These are phyloP conservation scores for Drosophila acutilabella DNA, from an alignment of 2,888 invertebrate genomes.

Conservation along the genomic window DNA sequence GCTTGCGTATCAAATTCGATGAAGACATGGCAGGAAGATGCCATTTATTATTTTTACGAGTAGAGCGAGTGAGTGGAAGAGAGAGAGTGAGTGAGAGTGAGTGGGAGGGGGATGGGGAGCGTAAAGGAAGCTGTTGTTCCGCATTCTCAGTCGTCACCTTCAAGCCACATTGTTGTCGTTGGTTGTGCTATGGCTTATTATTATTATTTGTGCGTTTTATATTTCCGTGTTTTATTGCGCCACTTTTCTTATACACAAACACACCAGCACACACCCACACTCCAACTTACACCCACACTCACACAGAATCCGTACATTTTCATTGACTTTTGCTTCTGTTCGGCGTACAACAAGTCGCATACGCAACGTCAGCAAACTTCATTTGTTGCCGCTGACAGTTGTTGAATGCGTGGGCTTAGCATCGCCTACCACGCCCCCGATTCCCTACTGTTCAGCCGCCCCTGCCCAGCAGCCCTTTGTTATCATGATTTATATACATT, in stretches of 20 bases:
- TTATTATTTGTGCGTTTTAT: constrained; percentile 78
- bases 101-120: background rate
- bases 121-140: constrained; percentile 7
- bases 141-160: constrained; percentile 34
- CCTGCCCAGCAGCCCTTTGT: constrained; percentile 22
- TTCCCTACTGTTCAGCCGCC: background rate
- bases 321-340: constrained; percentile 50
- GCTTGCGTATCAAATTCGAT: constrained; percentile 70
- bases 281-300: background rate
- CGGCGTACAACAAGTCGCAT: constrained; percentile 62
- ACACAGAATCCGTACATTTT: constrained; percentile 39
- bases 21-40: constrained; percentile 59
- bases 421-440: constrained; percentile 19
- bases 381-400: constrained; percentile 72
- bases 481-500: constrained; percentile 69
- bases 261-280: constrained; percentile 15
- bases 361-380: constrained; percentile 65
- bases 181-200: constrained; percentile 66
- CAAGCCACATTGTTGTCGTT: constrained; percentile 52
- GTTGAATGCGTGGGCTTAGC: constrained; percentile 60
- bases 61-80: constrained; percentile 30
- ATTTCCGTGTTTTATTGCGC: constrained; percentile 77
- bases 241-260: constrained; percentile 57
- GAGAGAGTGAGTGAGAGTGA: background rate
- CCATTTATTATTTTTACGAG: constrained; percentile 79